Conservation (phyloP, 2,888 invertebrate species). For the Volucella zonaria region DNA sequence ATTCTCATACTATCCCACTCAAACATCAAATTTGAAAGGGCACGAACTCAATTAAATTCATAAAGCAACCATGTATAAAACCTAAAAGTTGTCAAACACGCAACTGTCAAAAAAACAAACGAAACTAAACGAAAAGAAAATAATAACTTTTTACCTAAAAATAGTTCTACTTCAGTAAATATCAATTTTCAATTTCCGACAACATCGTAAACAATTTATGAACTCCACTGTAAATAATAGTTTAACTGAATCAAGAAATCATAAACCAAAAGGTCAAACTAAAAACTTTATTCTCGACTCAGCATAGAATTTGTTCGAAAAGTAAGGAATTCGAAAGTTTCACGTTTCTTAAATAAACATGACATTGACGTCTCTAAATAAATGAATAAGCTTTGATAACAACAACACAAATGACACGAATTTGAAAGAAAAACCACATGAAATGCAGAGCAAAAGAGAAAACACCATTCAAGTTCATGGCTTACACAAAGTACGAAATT, state of each 20-base stretch:
- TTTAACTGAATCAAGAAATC: background rate
- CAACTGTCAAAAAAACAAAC: too few relatives aligned
- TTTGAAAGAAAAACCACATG: constrained; percentile 55
- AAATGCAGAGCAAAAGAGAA: background rate
- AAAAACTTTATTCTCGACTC: background rate
- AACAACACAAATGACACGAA: constrained; percentile 8
- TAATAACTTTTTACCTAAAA: too few relatives aligned
- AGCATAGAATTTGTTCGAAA: constrained; percentile 22
- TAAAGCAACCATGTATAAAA: too few relatives aligned
- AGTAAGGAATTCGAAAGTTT: constrained; percentile 25
- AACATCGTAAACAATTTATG: background rate
- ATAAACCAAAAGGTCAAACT: constrained; percentile 24
- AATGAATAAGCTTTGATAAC: constrained; percentile 11
- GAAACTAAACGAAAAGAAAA: too few relatives aligned
- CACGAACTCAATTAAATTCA: too few relatives aligned
- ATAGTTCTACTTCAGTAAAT: too few relatives aligned
- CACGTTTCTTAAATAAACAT: constrained; percentile 27
- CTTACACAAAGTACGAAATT: background rate
- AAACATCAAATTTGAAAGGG: too few relatives aligned
- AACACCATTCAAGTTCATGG: constrained; percentile 32
- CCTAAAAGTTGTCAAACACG: too few relatives aligned
- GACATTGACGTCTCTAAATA: constrained; percentile 15
- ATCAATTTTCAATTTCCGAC: too few relatives aligned
- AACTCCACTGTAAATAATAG: background rate
- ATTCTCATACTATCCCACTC: too few relatives aligned